A percentile compares a stretch with the other conserved stretches of the same genome.
These are phyloP conservation scores for Phrynocephalus forsythii DNA, from an alignment of 2,797 vertebrate genomes.

Conservation along the genomic window DNA sequence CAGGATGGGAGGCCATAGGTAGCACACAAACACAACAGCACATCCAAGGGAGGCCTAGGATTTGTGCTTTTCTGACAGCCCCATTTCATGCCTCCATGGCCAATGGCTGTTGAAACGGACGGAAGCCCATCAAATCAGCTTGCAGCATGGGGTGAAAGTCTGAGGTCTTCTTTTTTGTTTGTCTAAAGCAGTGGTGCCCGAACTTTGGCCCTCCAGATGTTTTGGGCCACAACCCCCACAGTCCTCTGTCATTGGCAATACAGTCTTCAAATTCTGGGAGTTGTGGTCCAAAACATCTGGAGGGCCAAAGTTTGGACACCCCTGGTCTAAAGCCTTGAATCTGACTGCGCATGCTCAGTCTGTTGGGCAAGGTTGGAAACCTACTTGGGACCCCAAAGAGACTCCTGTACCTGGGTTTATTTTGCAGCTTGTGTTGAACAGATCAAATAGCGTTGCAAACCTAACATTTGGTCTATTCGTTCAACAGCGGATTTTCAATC, in stretches of 20 bases:
- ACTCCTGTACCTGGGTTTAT: neutral
- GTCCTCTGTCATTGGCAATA: too few species aligned
- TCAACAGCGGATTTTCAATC: slow-evolving; percentile 23
- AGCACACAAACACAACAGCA: neutral
- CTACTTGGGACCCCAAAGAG: too few species aligned
- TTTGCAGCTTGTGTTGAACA: neutral
- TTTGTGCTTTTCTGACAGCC: neutral
- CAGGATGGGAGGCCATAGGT: neutral
- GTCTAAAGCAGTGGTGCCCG: too few species aligned
- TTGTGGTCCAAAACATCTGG: too few species aligned
- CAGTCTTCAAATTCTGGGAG: too few species aligned
- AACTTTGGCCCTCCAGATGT: too few species aligned
- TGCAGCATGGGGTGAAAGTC: too few species aligned
- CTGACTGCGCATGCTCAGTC: neutral
- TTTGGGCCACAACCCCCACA: too few species aligned
- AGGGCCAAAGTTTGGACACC: too few species aligned
- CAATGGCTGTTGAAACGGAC: neutral
- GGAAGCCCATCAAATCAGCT: neutral
- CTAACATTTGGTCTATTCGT: slow-evolving; percentile 26
- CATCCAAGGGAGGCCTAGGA: neutral
- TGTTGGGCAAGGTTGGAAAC: slow-evolving; percentile 4
- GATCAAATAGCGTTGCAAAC: slow-evolving; percentile 14
- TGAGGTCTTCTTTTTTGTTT: neutral
- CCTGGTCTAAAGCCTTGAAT: too few species aligned
- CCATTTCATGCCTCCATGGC: too few species aligned